These are phyloP conservation scores for Cotesia typhae DNA, from an alignment of 1,140 invertebrate genomes.

Conservation along the genomic window DNA sequence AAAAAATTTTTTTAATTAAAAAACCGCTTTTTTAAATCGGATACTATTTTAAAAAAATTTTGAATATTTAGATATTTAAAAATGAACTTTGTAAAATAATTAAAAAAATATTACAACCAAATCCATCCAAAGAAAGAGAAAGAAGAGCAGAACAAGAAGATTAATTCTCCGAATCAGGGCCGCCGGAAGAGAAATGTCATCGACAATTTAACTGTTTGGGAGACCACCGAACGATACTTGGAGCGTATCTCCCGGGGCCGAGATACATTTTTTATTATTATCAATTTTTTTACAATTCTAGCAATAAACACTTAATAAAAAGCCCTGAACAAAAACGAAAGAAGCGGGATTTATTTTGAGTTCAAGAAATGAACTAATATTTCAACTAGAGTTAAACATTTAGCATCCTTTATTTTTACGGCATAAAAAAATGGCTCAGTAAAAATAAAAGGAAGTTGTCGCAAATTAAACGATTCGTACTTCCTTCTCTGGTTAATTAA, in stretches of 20 bases:
- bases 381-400: no score
- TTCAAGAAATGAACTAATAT: no score
- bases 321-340: no score
- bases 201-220: slow-evolving; percentile 36
- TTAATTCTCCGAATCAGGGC: slow-evolving; percentile 36
- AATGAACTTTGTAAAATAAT: no score
- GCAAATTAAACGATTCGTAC: slow-evolving; percentile 33
- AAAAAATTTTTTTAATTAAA: no score
- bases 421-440: no score
- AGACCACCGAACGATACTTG: slow-evolving; percentile 22
- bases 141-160: slow-evolving; percentile 29
- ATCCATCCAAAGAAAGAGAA: slow-evolving; percentile 21
- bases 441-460: slow-evolving; percentile 11
- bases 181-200: slow-evolving; percentile 39
- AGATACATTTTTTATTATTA: neutral
- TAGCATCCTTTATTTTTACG: no score
- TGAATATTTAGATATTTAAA: no score
- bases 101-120: neutral
- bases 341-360: no score
- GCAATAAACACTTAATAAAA: neutral
- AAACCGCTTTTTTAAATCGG: no score
- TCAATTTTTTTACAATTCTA: neutral
- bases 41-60: no score
- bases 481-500: slow-evolving; percentile 43
- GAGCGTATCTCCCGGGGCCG: slow-evolving; percentile 9